Percentiles rank a stretch among this genome's conserved stretches.
phyloP scores from a whole-genome alignment of 2,113 vertebrate species.

The Hippopotamus amphibius region DNA sequence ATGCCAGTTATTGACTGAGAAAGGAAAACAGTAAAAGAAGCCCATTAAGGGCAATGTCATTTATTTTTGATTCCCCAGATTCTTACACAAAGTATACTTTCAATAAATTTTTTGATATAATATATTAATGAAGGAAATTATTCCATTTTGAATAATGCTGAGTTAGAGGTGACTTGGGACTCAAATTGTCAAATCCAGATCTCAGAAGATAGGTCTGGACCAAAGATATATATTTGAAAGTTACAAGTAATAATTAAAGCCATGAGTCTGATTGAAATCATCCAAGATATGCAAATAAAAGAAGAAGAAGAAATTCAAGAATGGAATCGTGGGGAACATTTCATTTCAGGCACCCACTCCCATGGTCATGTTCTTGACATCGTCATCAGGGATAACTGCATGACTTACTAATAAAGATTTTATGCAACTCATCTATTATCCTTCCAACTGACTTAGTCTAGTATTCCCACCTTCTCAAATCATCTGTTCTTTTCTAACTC shows the following conservation, averaged over 20 bases:
- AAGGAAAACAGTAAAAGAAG: background rate
- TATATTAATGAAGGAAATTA: background rate
- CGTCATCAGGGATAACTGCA: background rate
- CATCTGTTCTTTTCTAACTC: background rate
- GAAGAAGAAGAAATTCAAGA: background rate
- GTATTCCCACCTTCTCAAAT: background rate
- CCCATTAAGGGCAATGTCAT: background rate
- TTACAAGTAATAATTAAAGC: background rate
- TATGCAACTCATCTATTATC: background rate
- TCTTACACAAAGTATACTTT: background rate
- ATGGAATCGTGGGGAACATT: background rate
- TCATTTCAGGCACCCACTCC: background rate
- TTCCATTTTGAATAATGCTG: background rate
- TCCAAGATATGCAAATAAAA: background rate
- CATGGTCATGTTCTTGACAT: background rate
- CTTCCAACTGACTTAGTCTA: background rate
- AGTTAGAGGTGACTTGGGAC: background rate
- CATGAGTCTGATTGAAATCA: background rate
- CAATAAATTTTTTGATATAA: background rate
- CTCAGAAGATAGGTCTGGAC: background rate
- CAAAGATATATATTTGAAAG: background rate
- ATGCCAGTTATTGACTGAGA: background rate
- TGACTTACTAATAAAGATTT: background rate
- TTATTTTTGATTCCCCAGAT: background rate
- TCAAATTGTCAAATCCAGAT: background rate